These are phyloP conservation scores for Balearica regulorum DNA, from an alignment of 2,797 vertebrate genomes.

Conservation along the genomic window DNA sequence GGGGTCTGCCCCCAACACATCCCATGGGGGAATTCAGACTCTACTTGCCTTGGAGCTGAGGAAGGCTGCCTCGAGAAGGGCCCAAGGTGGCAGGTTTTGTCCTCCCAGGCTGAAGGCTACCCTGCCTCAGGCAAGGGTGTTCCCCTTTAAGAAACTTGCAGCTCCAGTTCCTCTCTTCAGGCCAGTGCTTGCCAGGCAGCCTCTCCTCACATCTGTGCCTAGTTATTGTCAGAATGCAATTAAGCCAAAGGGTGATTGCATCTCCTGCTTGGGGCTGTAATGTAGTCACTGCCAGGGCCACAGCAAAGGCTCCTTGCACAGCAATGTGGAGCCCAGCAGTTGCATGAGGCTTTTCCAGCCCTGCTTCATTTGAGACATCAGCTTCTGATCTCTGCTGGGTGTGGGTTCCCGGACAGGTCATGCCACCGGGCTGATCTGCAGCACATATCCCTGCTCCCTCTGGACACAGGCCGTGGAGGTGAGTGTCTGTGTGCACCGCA, in stretches of 20 bases:
- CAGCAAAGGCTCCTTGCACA: not conserved
- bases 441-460: not conserved
- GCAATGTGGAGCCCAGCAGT: not conserved
- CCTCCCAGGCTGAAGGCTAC: not conserved
- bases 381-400: not conserved
- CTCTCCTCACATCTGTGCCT: not conserved
- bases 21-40: not conserved
- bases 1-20: not conserved
- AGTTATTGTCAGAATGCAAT: not conserved
- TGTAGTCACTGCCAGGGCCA: not conserved
- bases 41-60: not conserved
- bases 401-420: not conserved
- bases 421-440: not conserved
- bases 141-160: not conserved
- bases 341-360: not conserved
- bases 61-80: not conserved
- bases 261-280: not conserved
- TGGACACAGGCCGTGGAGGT: not conserved
- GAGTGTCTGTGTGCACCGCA: not conserved
- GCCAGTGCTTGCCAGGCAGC: not conserved
- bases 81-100: not conserved
- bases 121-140: not conserved
- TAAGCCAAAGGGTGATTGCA: not conserved
- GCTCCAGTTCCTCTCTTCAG: not conserved
- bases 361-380: not conserved